Conservation (phyloP, 2,797 vertebrate genomes). For the Darevskia nairensis region DNA sequence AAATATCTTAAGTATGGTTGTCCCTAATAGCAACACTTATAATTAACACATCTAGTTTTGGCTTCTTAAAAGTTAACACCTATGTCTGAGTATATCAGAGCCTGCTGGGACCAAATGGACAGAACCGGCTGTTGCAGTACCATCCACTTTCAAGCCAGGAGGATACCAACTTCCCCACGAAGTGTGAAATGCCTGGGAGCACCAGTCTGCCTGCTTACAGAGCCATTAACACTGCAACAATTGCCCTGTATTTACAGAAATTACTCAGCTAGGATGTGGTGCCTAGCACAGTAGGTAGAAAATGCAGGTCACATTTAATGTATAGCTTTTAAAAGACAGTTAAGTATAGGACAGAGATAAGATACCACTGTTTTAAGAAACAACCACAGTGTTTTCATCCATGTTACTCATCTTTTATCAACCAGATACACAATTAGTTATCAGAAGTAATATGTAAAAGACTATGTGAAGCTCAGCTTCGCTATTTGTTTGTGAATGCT, state of each 20-base stretch:
- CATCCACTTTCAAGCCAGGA: slow-evolving; percentile 8
- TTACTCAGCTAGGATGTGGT: slow-evolving; percentile 8
- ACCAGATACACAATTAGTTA: neutral
- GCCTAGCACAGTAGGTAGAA: slow-evolving; percentile 2
- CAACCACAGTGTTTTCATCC: neutral
- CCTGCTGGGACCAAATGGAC: slow-evolving; percentile 23
- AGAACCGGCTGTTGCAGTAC: neutral
- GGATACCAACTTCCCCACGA: neutral
- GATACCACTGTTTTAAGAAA: neutral
- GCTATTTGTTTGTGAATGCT: neutral
- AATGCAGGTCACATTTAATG: neutral
- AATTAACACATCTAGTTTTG: slow-evolving; percentile 29
- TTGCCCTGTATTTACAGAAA: slow-evolving; percentile 19
- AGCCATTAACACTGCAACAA: slow-evolving; percentile 1
- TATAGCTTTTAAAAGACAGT: neutral
- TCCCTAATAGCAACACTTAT: neutral
- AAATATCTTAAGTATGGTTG: neutral
- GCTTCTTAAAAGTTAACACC: slow-evolving; percentile 24
- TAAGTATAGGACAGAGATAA: neutral
- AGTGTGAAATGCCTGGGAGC: neutral
- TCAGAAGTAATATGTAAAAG: neutral
- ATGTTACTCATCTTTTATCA: neutral
- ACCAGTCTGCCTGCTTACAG: neutral
- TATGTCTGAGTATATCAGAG: neutral
- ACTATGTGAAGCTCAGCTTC: too few relatives aligned